Evolutionary conservation across 2,797 vertebrate genomes (phyloP).

Genomic region (Microctenopoma stevenorrisi): DNA sequence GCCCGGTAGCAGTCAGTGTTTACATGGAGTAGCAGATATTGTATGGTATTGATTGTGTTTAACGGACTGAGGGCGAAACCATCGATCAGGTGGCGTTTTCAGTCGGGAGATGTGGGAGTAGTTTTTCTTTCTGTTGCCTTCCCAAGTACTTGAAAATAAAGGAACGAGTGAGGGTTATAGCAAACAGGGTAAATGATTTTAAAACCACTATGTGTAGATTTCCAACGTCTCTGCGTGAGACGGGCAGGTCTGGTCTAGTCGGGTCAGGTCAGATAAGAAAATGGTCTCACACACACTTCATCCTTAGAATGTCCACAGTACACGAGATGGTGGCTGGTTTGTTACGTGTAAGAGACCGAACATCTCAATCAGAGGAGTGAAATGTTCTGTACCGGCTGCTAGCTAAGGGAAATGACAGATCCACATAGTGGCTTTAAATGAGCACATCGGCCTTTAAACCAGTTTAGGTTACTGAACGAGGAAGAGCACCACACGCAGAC

Average conservation of each 20-base stretch:
- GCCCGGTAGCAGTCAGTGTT: conserved; percentile 72
- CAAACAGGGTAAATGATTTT: conserved; percentile 58
- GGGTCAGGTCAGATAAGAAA: rapidly evolving
- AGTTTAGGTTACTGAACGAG: not conserved
- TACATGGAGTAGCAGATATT: conserved; percentile 68
- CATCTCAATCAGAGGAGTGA: too few relatives aligned
- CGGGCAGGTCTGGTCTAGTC: not conserved
- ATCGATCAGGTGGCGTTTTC: not conserved
- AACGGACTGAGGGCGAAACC: conserved; percentile 5
- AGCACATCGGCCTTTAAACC: conserved; percentile 13
- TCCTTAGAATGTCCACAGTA: not conserved
- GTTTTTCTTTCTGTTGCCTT: conserved; percentile 54
- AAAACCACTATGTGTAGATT: conserved; percentile 51
- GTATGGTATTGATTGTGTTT: conserved; percentile 7
- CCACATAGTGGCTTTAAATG: conserved; percentile 51
- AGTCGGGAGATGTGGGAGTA: conserved; percentile 5
- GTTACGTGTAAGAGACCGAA: too few relatives aligned
- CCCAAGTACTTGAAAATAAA: conserved; percentile 66
- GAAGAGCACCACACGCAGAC: conserved; percentile 14
- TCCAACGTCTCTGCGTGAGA: not conserved
- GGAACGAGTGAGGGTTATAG: conserved; percentile 47
- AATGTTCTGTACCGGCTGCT: not conserved
- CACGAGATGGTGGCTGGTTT: too few relatives aligned
- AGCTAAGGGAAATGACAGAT: not conserved
- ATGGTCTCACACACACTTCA: not conserved